phyloP scores from a whole-genome alignment of 1,140 invertebrate species.

The Tetragnatha versicolor region DNA sequence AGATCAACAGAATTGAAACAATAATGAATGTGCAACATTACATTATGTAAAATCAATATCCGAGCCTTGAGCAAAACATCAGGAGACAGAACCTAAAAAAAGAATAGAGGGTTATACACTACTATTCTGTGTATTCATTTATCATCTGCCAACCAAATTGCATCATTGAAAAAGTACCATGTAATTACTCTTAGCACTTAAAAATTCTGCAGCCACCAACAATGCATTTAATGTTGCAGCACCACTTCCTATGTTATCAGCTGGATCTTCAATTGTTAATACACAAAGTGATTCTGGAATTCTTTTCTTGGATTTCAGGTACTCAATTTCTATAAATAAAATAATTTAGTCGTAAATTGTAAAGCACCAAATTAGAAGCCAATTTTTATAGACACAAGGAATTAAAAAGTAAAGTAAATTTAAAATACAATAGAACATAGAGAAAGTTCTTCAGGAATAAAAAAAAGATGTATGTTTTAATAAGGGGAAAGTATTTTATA shows the following conservation, averaged over 20 bases:
- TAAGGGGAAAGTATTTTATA: background rate
- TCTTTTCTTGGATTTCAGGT: conserved; percentile 62
- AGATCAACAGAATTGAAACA: background rate
- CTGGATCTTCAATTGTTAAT: conserved; percentile 65
- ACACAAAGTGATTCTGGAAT: conserved; percentile 62
- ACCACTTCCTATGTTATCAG: conserved; percentile 66
- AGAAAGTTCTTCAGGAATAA: background rate
- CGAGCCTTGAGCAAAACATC: conserved; percentile 64
- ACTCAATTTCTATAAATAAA: conserved; percentile 62
- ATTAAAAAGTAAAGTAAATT: background rate
- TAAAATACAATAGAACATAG: too few species aligned
- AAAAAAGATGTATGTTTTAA: background rate
- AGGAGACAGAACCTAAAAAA: conserved; percentile 63
- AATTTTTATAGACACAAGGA: background rate
- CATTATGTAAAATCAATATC: conserved; percentile 67
- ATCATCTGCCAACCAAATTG: background rate
- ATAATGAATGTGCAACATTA: conserved; percentile 57
- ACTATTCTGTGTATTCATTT: background rate
- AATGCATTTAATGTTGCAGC: conserved; percentile 69
- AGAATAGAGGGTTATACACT: conserved; percentile 14
- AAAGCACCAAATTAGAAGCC: background rate
- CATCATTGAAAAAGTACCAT: conserved; percentile 61
- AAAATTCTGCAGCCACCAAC: conserved; percentile 66
- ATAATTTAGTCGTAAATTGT: background rate
- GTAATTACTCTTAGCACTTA: conserved; percentile 64